Evolutionary conservation across 2,113 vertebrate species (phyloP).

Genomic region (Myotis lucifugus): DNA sequence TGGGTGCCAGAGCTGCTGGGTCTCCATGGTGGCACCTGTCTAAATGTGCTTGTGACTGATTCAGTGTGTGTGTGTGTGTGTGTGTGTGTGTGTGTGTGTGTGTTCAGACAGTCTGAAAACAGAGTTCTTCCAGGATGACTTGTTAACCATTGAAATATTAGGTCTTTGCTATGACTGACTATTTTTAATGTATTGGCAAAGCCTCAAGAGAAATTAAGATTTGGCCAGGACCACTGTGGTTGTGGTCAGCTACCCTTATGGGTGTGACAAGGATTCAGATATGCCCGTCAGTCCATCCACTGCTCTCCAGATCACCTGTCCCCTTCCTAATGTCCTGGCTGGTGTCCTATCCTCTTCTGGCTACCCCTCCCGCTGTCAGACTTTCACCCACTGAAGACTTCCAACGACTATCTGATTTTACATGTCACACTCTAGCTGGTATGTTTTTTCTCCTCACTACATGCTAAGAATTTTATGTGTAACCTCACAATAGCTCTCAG

Average conservation of each 20-base stretch:
- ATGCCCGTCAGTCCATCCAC: neutral
- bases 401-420: rapidly evolving
- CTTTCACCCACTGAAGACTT: neutral
- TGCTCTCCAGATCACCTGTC: neutral
- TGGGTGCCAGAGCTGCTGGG: neutral
- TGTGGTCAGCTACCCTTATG: neutral
- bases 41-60: neutral
- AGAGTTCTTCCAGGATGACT: neutral
- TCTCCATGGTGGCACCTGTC: neutral
- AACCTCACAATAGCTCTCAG: neutral
- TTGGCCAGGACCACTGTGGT: neutral
- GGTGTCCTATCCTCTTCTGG: no score
- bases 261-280: neutral
- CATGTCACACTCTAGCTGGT: rapidly evolving
- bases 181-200: neutral
- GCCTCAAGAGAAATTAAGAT: neutral
- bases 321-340: neutral
- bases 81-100: no score
- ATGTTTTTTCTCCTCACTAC: neutral
- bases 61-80: neutral
- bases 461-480: neutral
- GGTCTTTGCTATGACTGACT: neutral
- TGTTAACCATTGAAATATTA: neutral
- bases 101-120: neutral
- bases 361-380: no score